These are phyloP conservation scores for Tortricodes alternella DNA, from an alignment of 2,888 invertebrate species.

Conservation along the genomic window DNA sequence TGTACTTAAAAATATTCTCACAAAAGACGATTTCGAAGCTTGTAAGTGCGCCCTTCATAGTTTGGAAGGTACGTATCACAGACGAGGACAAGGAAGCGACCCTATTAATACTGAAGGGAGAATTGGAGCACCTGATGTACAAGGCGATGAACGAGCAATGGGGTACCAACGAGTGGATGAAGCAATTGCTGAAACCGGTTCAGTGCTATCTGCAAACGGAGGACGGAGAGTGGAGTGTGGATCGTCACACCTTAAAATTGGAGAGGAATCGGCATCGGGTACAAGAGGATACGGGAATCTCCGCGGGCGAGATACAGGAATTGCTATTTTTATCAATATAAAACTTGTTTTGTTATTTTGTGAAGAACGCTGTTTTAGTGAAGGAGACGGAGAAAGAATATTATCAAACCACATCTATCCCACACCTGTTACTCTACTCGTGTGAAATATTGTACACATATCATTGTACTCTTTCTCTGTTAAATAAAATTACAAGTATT, in stretches of 20 bases:
- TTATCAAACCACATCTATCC: too few relatives aligned
- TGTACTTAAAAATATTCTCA: not conserved
- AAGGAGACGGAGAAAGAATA: not conserved
- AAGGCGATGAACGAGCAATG: too few relatives aligned
- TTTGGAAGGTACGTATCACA: not conserved
- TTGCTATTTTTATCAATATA: not conserved
- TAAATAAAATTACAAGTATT: not conserved
- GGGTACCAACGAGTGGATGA: not conserved
- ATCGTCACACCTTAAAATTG: not conserved
- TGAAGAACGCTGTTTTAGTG: not conserved
- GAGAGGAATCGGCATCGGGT: not conserved
- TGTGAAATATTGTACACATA: not conserved
- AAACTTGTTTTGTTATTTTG: not conserved
- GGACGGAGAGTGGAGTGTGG: not conserved
- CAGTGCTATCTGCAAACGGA: not conserved
- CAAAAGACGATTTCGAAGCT: not conserved
- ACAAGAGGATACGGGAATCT: not conserved
- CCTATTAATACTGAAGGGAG: not conserved
- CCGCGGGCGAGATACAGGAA: not conserved
- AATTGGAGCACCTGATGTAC: not conserved
- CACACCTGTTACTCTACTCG: not conserved
- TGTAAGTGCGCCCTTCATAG: not conserved
- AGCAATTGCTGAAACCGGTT: not conserved
- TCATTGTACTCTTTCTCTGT: not conserved
- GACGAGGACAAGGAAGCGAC: not conserved